Evolutionary conservation across 2,797 vertebrate genomes (phyloP), one percentile per base, ranked within the genome.

Genomic region (Falco concolor): DNA sequence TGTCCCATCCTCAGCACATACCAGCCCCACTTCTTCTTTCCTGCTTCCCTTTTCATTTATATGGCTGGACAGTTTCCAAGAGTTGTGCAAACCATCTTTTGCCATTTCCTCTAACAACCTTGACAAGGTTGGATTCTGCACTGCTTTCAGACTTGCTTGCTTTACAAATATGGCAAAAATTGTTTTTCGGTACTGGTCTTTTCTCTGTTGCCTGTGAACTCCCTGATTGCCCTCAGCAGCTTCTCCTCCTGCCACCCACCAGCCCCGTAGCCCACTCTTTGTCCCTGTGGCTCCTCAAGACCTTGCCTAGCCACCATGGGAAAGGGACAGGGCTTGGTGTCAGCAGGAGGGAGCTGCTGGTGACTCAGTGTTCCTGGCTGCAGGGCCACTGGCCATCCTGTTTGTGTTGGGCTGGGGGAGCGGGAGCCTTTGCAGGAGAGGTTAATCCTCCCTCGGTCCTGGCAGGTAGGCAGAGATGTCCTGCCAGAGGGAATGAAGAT

Each of bases 281-380:
- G 34, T 32, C 36, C 60, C 24, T 3, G 5, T 32, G 57, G 80
- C 32, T 22, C 36, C 77, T 22, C 34, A 1, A 4, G 73, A 15
- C 60, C 44, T 56, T n/a, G 28, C 38, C 76, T 34, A 14, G 7
- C 14, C 0, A 0, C 54, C 68, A 25, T 0, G 4, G 91, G 57
- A 80, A 77, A 42, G 2, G 12, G 30, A 30, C 63, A 79, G 61
- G 32, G 42, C 36, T 68, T 18, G 53, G n/a, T 75, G 75, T 6
- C 9, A 7, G 59, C 63, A 45, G 85, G 53, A 81, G 91, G 77
- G 86, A 91, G 84, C 77, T 84, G 89, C 69, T 56, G 72, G 36
- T 77, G 79, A 42, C 54, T 93, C 84, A 75, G 73, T 73, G 83
- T 91, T 94, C 85, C 85, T 75, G 89, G 61, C 54, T 77, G 34